Evolutionary conservation across 2,888 invertebrate genomes (phyloP).

Genomic region (Clivina fossor): DNA sequence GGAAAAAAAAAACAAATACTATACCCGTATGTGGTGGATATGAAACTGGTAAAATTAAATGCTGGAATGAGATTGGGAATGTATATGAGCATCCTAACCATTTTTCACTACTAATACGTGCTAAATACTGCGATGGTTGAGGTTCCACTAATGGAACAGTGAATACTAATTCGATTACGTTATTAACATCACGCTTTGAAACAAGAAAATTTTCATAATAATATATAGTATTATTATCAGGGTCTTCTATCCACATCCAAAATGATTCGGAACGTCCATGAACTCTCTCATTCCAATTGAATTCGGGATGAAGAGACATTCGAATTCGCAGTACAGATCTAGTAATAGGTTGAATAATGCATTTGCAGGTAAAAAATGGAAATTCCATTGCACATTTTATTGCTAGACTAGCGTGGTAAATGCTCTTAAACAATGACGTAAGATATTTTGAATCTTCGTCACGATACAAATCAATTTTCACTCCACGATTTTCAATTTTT

Average conservation of each 20-base stretch:
- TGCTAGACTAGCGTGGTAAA: constrained; percentile 68
- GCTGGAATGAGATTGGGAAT: constrained; percentile 71
- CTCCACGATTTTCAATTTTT: constrained; percentile 76
- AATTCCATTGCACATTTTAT: constrained; percentile 85
- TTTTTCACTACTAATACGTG: constrained; percentile 84
- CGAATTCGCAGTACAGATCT: constrained; percentile 84
- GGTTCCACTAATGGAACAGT: constrained; percentile 94
- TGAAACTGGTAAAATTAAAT: constrained; percentile 86
- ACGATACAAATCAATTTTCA: constrained; percentile 74
- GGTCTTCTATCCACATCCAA: constrained; percentile 98
- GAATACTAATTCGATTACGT: constrained; percentile 84
- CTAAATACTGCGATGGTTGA: constrained; percentile 87
- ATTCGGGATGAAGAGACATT: constrained; percentile 73
- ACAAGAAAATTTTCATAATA: constrained; percentile 92
- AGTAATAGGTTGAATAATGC: constrained; percentile 92
- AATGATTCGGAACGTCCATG: constrained; percentile 91
- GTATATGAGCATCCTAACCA: constrained; percentile 64
- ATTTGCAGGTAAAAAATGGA: constrained; percentile 80
- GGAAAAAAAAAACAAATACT: too few relatives aligned
- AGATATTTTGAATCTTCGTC: constrained; percentile 89
- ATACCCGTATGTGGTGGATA: constrained; percentile 89
- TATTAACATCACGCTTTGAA: constrained; percentile 59
- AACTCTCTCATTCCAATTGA: constrained; percentile 84
- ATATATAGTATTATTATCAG: constrained; percentile 90
- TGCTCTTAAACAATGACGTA: constrained; percentile 76